phyloP scores from a whole-genome alignment of 2,113 vertebrate genomes.

The Scatophagus argus region DNA sequence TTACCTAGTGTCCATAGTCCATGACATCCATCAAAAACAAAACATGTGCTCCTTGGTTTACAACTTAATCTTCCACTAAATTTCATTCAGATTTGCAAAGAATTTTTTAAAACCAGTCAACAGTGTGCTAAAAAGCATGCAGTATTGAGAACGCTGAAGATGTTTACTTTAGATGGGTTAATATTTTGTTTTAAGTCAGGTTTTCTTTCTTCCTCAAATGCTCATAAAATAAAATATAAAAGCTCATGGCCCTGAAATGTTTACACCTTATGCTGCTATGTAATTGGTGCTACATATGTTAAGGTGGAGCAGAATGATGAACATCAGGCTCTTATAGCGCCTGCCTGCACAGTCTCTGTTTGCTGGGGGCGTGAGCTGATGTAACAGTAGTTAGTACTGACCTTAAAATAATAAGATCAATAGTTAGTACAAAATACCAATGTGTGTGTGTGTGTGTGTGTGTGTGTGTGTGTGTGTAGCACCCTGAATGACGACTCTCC shows the following conservation, averaged over 20 bases:
- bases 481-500: constrained; percentile 91
- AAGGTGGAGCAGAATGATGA: not conserved
- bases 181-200: not conserved
- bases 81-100: not conserved
- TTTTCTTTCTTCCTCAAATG: not conserved
- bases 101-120: not conserved
- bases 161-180: not conserved
- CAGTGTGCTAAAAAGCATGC: not conserved
- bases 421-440: accelerated
- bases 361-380: too few species aligned
- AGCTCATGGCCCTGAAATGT: not conserved
- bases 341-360: not conserved
- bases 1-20: too few species aligned
- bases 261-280: not conserved
- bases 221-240: not conserved
- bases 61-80: not conserved
- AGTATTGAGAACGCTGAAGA: not conserved
- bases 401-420: too few species aligned
- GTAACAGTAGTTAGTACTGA: too few species aligned
- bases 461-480: constrained; percentile 71
- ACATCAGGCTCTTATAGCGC: not conserved
- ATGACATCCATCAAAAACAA: too few species aligned
- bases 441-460: constrained; percentile 22
- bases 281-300: not conserved
- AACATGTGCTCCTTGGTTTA: too few species aligned